These are phyloP conservation scores for Triplophysa rosa DNA, from an alignment of 2,113 vertebrate species.

Conservation along the genomic window DNA sequence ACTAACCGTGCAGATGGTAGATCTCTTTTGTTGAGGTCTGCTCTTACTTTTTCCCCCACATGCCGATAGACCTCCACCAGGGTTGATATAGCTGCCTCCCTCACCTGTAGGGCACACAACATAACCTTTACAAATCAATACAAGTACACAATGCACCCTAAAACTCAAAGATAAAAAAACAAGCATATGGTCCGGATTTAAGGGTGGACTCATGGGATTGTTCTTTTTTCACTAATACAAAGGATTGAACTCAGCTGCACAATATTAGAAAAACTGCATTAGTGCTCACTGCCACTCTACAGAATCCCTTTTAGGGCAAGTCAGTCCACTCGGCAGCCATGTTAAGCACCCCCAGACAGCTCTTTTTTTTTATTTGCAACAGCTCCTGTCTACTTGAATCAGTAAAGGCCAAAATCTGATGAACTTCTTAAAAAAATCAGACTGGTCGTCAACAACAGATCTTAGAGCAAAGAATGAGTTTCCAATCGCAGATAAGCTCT, in stretches of 20 bases:
- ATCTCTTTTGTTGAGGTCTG: slow-evolving; percentile 85
- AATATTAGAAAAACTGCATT: not conserved
- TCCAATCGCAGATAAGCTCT: too few relatives aligned
- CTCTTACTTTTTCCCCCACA: slow-evolving; percentile 86
- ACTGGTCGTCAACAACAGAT: too few relatives aligned
- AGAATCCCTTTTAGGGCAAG: too few relatives aligned
- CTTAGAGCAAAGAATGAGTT: too few relatives aligned
- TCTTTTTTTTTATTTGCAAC: too few relatives aligned
- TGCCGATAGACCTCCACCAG: slow-evolving; percentile 91
- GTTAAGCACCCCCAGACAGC: too few relatives aligned
- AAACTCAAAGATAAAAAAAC: too few relatives aligned
- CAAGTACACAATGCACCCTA: not conserved
- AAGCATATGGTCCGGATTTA: too few relatives aligned
- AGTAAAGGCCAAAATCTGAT: too few relatives aligned
- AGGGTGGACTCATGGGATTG: not conserved
- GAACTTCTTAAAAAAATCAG: too few relatives aligned
- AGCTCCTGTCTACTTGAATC: too few relatives aligned
- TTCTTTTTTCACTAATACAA: not conserved
- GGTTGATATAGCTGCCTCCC: slow-evolving; percentile 83
- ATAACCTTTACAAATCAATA: not conserved
- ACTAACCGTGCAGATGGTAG: slow-evolving; percentile 86
- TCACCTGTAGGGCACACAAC: slow-evolving; percentile 78
- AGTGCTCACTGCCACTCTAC: not conserved
- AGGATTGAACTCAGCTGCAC: not conserved
- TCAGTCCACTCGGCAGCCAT: too few relatives aligned